Conservation (phyloP, 2,888 invertebrate genomes). For the Pecten maximus region DNA sequence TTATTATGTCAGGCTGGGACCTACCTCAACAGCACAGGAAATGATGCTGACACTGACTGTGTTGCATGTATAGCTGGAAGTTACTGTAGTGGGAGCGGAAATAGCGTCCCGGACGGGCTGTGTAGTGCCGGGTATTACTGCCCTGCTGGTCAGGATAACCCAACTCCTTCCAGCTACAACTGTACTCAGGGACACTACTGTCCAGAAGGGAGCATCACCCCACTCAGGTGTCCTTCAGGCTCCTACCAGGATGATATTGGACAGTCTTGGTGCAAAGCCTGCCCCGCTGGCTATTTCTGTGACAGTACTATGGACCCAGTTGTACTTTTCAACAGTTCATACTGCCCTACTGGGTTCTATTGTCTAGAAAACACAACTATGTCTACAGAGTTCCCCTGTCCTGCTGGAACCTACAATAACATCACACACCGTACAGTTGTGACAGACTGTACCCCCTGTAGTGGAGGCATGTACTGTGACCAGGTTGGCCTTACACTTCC, state of each 20-base stretch:
- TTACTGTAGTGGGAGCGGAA: slow-evolving; percentile 76
- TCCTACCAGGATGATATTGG: slow-evolving; percentile 77
- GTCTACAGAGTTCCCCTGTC: slow-evolving; percentile 76
- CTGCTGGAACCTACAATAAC: slow-evolving; percentile 77
- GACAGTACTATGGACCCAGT: slow-evolving; percentile 77
- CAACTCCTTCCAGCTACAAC: slow-evolving; percentile 72
- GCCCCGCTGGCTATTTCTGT: slow-evolving; percentile 79
- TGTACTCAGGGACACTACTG: slow-evolving; percentile 80
- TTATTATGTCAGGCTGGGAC: slow-evolving; percentile 69
- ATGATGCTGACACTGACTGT: slow-evolving; percentile 68
- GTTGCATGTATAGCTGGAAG: slow-evolving; percentile 69
- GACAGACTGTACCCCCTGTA: slow-evolving; percentile 75
- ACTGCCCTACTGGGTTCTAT: slow-evolving; percentile 77
- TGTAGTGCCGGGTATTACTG: slow-evolving; percentile 79
- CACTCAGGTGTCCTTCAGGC: slow-evolving; percentile 73
- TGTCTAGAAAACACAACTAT: slow-evolving; percentile 76
- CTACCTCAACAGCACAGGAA: slow-evolving; percentile 75
- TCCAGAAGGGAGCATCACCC: slow-evolving; percentile 69
- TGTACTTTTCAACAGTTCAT: slow-evolving; percentile 74
- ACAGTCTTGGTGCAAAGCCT: slow-evolving; percentile 74
- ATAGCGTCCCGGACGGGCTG: slow-evolving; percentile 69
- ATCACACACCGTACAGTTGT: slow-evolving; percentile 68
- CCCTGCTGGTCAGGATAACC: slow-evolving; percentile 74
- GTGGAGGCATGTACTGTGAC: slow-evolving; percentile 76
- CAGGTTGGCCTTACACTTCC: slow-evolving; percentile 68